A percentile compares a stretch with the other conserved stretches of the same genome.
Conservation (phyloP, 2,113 vertebrate genomes). For the Dascyllus trimaculatus region DNA sequence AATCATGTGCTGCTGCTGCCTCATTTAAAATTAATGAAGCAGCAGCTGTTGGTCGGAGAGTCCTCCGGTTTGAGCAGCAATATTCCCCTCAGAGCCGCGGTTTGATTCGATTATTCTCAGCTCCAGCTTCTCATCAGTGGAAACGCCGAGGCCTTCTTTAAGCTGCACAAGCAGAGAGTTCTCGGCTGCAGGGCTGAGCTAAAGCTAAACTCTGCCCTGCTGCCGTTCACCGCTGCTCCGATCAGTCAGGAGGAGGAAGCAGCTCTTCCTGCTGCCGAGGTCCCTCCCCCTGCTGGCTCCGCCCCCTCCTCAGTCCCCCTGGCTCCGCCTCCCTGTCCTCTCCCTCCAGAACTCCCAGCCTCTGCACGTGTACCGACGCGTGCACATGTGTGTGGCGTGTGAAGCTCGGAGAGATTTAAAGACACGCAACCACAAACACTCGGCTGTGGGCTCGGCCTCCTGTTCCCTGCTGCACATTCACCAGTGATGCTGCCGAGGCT, state of each 20-base stretch:
- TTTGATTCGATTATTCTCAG: no score
- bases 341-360: constrained; percentile 75
- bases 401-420: constrained; percentile 86
- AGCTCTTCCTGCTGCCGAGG: constrained; percentile 75
- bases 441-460: constrained; percentile 64
- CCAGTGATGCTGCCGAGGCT: constrained; percentile 66
- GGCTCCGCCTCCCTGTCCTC: constrained; percentile 76
- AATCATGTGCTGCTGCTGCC: not conserved
- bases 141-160: no score
- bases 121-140: no score
- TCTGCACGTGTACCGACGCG: constrained; percentile 83
- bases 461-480: constrained; percentile 66
- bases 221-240: no score
- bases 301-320: constrained; percentile 23
- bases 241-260: constrained; percentile 27
- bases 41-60: not conserved
- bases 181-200: not conserved
- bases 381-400: constrained; percentile 85
- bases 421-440: constrained; percentile 82
- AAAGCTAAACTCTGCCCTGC: not conserved
- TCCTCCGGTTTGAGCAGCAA: no score
- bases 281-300: constrained; percentile 11
- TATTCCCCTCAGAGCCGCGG: no score
- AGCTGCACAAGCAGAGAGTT: no score
- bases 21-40: constrained; percentile 29